Conservation (phyloP, 2,888 invertebrate genomes). For the Hyposoter dolosus region DNA sequence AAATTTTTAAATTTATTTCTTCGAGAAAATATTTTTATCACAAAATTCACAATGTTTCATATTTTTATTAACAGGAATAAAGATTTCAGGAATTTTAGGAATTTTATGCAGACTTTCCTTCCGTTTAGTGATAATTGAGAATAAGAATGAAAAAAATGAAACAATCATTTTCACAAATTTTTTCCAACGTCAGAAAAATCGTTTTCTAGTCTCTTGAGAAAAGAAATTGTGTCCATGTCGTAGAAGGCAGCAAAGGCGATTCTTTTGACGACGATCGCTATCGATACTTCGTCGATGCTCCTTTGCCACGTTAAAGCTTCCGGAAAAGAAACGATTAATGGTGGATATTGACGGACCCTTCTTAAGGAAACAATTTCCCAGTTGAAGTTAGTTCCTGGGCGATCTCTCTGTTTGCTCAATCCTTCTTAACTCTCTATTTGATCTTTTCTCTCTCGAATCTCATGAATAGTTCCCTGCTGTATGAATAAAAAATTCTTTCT, state of each 20-base stretch:
- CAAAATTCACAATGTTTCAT: too few species aligned
- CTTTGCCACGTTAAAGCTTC: neutral
- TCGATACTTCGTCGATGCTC: neutral
- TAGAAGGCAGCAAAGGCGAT: neutral
- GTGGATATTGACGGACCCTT: conserved; percentile 9
- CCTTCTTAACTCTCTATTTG: neutral
- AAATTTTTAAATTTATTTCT: too few species aligned
- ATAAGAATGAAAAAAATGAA: neutral
- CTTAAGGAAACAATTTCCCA: conserved; percentile 9
- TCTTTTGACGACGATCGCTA: conserved; percentile 3
- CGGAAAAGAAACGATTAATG: conserved; percentile 8
- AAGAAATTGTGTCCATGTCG: neutral
- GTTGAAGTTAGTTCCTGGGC: neutral
- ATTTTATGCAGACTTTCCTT: too few species aligned
- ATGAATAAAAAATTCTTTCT: conserved; percentile 14
- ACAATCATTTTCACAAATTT: neutral
- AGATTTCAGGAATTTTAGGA: too few species aligned
- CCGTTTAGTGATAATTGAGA: neutral
- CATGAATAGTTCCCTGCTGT: conserved; percentile 24
- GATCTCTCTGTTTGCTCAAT: conserved; percentile 19
- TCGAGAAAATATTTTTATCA: too few species aligned
- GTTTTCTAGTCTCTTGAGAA: neutral
- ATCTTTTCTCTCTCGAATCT: conserved; percentile 14
- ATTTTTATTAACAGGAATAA: too few species aligned
- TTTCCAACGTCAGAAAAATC: neutral